A percentile compares a stretch with the other conserved stretches of the same genome.
These are phyloP conservation scores for Petrocephalus sullivani DNA, from an alignment of 2,797 vertebrate species.

Conservation along the genomic window DNA sequence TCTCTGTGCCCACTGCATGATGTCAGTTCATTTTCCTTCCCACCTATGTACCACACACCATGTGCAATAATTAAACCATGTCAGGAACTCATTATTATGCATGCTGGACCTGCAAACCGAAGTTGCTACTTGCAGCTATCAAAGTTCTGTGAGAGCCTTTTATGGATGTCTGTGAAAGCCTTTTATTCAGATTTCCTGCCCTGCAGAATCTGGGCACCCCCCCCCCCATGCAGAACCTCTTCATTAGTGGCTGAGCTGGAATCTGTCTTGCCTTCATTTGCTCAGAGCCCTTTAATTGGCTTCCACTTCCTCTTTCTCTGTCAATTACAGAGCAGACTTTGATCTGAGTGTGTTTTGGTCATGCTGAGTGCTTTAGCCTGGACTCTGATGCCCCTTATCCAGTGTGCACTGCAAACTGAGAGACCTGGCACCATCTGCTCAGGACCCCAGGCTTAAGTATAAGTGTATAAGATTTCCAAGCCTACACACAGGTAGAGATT, in stretches of 20 bases:
- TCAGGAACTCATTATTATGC: background rate
- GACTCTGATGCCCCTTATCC: background rate
- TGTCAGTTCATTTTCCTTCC: background rate
- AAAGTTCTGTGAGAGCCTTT: background rate
- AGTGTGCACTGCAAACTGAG: background rate
- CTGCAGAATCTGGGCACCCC: background rate
- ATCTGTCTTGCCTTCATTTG: background rate
- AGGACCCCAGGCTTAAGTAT: background rate
- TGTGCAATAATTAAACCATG: constrained; percentile 7
- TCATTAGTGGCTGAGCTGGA: constrained; percentile 8
- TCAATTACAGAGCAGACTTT: constrained; percentile 14
- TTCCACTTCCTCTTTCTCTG: background rate
- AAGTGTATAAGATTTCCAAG: background rate
- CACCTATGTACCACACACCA: background rate
- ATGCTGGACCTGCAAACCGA: background rate
- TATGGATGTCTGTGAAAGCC: background rate
- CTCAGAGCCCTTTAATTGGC: constrained; percentile 14
- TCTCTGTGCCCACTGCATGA: background rate
- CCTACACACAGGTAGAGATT: background rate
- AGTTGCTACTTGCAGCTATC: background rate
- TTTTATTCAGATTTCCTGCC: background rate
- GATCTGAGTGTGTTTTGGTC: background rate
- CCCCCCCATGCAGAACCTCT: background rate
- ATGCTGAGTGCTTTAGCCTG: background rate
- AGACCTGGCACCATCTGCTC: background rate